Conservation (phyloP, 2,888 invertebrate species). For the Eupithecia insigniata region DNA sequence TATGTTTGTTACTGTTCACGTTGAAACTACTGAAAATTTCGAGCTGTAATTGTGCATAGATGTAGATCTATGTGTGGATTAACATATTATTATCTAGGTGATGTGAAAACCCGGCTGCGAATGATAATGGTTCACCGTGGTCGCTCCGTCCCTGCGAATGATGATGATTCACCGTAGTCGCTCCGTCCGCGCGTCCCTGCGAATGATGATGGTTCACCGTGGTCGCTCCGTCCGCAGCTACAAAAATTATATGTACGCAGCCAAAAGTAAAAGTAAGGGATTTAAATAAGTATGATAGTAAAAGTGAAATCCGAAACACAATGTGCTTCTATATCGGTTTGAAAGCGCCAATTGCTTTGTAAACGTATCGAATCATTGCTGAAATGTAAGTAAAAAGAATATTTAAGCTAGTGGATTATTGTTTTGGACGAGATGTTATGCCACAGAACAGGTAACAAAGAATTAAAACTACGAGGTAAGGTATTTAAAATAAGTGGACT, state of each 20-base stretch:
- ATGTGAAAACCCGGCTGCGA: not conserved
- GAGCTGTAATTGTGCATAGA: not conserved
- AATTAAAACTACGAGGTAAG: not conserved
- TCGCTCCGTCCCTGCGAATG: conserved; percentile 19
- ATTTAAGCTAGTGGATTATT: not conserved
- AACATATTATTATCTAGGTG: too few relatives aligned
- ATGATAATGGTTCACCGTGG: not conserved
- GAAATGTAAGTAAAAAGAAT: conserved; percentile 34
- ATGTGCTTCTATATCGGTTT: conserved; percentile 43
- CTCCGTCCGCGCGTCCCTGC: conserved; percentile 16
- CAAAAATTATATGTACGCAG: conserved; percentile 31
- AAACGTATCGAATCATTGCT: conserved; percentile 39
- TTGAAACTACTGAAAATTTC: not conserved
- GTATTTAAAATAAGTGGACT: not conserved
- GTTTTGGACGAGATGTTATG: conserved; percentile 7
- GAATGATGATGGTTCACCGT: not conserved
- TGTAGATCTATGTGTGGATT: not conserved
- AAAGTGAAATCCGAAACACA: conserved; percentile 40
- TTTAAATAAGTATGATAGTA: conserved; percentile 38
- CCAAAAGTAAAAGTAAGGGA: conserved; percentile 37
- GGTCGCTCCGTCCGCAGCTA: conserved; percentile 22
- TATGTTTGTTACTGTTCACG: not conserved
- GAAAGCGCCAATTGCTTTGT: conserved; percentile 43
- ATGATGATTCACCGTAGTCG: conserved; percentile 9
- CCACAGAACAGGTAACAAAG: not conserved